Evolutionary conservation across 37 sponge, comb jelly and placozoan species (phyloP).

Genomic region (Petrosia ficiformis): DNA sequence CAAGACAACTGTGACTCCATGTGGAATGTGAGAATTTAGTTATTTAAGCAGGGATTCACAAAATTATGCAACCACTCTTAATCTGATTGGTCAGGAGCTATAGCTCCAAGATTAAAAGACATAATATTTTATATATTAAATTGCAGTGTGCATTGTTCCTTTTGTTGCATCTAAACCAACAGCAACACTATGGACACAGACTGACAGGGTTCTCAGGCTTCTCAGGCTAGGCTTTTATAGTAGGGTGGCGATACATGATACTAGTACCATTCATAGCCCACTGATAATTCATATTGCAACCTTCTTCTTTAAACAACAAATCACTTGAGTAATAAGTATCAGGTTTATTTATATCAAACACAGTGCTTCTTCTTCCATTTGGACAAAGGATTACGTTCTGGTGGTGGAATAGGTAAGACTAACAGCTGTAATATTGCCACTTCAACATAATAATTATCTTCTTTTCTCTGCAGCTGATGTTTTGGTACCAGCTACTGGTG

Average conservation of each 20-base stretch:
- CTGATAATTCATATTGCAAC: too few relatives aligned
- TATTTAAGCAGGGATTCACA: neutral
- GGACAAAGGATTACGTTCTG: constrained; percentile 82
- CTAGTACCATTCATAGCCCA: too few relatives aligned
- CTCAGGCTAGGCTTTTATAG: too few relatives aligned
- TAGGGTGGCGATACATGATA: too few relatives aligned
- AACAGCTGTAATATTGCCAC: neutral
- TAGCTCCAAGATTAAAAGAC: too few relatives aligned
- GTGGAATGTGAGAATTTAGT: constrained; percentile 51
- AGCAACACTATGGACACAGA: too few relatives aligned
- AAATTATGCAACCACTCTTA: neutral
- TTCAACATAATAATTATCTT: neutral
- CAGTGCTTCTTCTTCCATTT: constrained; percentile 80
- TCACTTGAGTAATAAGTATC: too few relatives aligned
- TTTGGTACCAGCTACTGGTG: constrained; percentile 56
- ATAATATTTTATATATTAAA: too few relatives aligned
- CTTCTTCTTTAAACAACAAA: too few relatives aligned
- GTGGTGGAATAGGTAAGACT: constrained; percentile 90
- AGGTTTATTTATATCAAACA: neutral
- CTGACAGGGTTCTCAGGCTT: too few relatives aligned
- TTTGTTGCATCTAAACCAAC: too few relatives aligned
- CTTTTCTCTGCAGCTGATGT: constrained; percentile 44
- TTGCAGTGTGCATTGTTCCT: too few relatives aligned
- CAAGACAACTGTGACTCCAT: constrained; percentile 69
- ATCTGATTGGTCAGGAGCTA: neutral